Percentiles rank a stretch among this genome's conserved stretches.
phyloP scores from a whole-genome alignment of 2,888 invertebrate genomes.

The Pyrrhosoma nymphula region DNA sequence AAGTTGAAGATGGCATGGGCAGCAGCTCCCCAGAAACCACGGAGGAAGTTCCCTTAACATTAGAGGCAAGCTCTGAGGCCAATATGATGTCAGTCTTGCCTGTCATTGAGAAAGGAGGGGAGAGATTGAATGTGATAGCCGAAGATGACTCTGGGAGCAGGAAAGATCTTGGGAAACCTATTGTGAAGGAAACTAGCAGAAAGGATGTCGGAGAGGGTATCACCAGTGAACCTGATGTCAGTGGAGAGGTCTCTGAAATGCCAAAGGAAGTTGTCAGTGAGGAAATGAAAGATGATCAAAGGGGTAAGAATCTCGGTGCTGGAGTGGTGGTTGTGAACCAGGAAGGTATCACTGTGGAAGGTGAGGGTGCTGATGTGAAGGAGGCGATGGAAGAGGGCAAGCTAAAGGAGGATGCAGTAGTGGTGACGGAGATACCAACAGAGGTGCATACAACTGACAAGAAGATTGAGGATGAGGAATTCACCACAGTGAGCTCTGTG shows the following conservation, averaged over 20 bases:
- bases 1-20: neutral
- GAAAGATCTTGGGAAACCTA: constrained; percentile 23
- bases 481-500: neutral
- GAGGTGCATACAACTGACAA: neutral
- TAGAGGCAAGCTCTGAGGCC: neutral
- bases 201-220: neutral
- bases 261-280: neutral
- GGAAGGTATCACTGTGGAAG: neutral
- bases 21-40: neutral
- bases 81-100: neutral
- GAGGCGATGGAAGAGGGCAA: neutral
- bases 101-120: neutral
- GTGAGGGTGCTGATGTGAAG: neutral
- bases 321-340: neutral
- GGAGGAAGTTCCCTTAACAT: neutral
- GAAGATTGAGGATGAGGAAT: neutral
- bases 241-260: neutral
- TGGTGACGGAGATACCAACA: neutral
- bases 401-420: neutral
- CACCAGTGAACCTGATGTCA: neutral
- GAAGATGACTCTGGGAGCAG: constrained; percentile 47
- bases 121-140: constrained; percentile 29
- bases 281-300: neutral
- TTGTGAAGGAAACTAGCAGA: neutral
- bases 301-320: neutral